phyloP scores from a whole-genome alignment of 2,113 vertebrate genomes.

The Puffinus mauretanicus region DNA sequence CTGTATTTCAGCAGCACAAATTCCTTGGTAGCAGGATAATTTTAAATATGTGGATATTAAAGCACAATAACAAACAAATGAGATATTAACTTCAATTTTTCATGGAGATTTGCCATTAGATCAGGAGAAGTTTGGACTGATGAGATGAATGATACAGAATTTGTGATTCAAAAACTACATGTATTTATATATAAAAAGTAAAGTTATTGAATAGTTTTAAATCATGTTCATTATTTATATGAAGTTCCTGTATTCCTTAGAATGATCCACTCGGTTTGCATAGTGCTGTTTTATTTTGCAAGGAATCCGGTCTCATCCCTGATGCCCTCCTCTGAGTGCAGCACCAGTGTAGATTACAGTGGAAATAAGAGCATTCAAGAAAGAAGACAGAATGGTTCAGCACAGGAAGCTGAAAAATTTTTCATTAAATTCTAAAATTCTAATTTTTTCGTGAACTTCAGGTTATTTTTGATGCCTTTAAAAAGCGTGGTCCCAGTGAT shows the following conservation, averaged over 20 bases:
- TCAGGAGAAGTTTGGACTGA: background rate
- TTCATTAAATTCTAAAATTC: background rate
- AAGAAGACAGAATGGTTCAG: background rate
- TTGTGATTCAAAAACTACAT: background rate
- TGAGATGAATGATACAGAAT: background rate
- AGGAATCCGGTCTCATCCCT: background rate
- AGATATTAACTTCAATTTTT: background rate
- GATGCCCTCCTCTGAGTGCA: background rate
- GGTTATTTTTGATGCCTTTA: slow-evolving; percentile 86
- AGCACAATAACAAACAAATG: background rate
- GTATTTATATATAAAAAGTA: background rate
- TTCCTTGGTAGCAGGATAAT: background rate
- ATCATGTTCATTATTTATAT: background rate
- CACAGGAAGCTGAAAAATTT: rapidly evolving
- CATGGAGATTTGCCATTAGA: background rate
- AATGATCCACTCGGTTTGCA: background rate
- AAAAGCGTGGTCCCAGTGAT: slow-evolving; percentile 70
- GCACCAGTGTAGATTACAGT: background rate
- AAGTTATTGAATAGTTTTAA: background rate
- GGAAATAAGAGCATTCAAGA: background rate
- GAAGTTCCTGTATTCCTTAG: background rate
- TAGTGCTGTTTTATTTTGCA: background rate
- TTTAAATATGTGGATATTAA: background rate
- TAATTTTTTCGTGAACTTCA: slow-evolving; percentile 42
- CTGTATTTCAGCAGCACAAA: background rate